Percentiles rank a stretch among this genome's conserved stretches.
Evolutionary conservation across 2,888 invertebrate genomes (phyloP).

Genomic region (Alviniconcha strummeri): DNA sequence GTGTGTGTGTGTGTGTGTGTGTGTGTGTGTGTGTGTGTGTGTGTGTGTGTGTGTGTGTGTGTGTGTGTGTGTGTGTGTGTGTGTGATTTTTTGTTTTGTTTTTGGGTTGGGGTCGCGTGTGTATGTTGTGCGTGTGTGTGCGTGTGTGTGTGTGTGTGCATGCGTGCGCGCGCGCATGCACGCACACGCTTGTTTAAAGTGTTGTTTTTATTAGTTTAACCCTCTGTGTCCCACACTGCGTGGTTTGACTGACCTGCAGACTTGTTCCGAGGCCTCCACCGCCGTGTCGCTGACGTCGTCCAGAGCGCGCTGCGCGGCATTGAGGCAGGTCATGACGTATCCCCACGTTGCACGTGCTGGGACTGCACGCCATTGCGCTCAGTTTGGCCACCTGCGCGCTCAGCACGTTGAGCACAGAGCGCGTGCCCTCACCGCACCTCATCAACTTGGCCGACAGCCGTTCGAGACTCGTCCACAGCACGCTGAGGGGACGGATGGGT

Average conservation of each 20-base stretch:
- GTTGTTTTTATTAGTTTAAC: too few relatives aligned
- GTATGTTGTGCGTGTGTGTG: too few relatives aligned
- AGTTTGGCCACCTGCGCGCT: neutral
- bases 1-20: too few relatives aligned
- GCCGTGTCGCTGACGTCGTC: neutral
- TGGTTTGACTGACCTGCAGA: neutral
- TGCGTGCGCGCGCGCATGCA: too few relatives aligned
- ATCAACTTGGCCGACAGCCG: neutral
- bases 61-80: too few relatives aligned
- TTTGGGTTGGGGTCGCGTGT: too few relatives aligned
- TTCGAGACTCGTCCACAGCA: conserved; percentile 13
- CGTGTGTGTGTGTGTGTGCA: too few relatives aligned
- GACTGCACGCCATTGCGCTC: conserved; percentile 24
- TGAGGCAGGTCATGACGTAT: conserved; percentile 19
- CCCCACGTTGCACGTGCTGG: conserved; percentile 35
- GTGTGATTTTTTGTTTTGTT: too few relatives aligned
- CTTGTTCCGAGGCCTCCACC: neutral
- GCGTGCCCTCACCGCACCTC: neutral
- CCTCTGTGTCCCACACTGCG: too few relatives aligned
- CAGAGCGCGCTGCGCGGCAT: neutral
- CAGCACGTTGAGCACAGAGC: neutral
- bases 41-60: too few relatives aligned
- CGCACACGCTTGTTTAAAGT: too few relatives aligned
- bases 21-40: too few relatives aligned
- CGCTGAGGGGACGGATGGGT: neutral